Conservation (phyloP, 2,888 invertebrate genomes). For the Sphecodes monilicornis region DNA sequence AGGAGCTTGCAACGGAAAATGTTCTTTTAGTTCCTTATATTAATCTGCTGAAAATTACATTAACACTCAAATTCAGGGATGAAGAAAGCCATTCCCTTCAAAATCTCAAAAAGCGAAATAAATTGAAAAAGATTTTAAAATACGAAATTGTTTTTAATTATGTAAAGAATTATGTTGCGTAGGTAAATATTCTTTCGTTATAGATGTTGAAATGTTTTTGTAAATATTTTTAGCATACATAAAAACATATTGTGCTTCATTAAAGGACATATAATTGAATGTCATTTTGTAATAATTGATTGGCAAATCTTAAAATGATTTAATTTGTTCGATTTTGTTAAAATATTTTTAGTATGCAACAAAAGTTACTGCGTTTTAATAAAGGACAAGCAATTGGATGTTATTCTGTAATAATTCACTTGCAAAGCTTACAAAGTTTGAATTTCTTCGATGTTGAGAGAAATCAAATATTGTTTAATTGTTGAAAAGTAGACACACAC, state of each 20-base stretch:
- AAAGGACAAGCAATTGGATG: not conserved
- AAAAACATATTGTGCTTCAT: not conserved
- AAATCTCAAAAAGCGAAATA: no score
- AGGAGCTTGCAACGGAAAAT: no score
- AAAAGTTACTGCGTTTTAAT: not conserved
- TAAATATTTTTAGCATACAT: not conserved
- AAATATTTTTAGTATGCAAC: not conserved
- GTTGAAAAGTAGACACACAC: not conserved
- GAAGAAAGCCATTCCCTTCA: no score
- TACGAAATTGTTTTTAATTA: no score
- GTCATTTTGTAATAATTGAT: not conserved
- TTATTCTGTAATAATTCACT: not conserved
- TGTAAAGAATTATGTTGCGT: no score
- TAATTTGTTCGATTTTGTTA: not conserved
- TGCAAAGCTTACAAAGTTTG: not conserved
- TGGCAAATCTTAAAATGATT: not conserved
- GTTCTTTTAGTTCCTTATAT: no score
- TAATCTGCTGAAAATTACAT: no score
- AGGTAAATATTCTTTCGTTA: no score
- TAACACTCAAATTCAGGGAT: no score
- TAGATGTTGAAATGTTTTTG: no score
- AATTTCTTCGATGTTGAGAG: not conserved
- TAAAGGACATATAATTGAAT: not conserved
- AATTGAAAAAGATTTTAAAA: no score
- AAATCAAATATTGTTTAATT: not conserved